A percentile compares a stretch with the other conserved stretches of the same genome.
Conservation (phyloP, 2,797 vertebrate genomes). For the Diglossa cyanea region DNA sequence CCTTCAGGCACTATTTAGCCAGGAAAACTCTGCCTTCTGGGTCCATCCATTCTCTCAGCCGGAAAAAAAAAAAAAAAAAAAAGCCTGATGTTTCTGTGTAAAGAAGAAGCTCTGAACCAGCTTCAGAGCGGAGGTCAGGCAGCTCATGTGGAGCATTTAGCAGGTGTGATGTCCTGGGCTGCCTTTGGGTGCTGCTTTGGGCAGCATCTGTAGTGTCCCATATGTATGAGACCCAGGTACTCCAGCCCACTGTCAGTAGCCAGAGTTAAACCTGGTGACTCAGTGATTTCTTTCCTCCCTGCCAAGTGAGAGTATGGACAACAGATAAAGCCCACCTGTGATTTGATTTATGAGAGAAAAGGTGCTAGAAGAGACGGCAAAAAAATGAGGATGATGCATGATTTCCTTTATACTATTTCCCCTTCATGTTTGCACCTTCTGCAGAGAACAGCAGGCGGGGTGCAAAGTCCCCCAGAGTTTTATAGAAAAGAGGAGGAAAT, state of each 20-base stretch:
- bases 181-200: neutral
- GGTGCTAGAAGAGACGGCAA: neutral
- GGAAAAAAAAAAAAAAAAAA: neutral
- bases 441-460: neutral
- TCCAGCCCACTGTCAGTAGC: neutral
- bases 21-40: neutral
- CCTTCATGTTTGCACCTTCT: neutral
- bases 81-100: neutral
- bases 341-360: neutral
- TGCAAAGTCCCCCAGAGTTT: neutral
- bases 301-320: neutral
- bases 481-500: neutral
- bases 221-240: fast-evolving
- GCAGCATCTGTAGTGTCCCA: neutral
- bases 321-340: neutral
- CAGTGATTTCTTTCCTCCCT: neutral
- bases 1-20: neutral
- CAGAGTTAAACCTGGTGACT: neutral
- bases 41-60: neutral
- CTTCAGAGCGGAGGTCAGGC: neutral
- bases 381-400: neutral
- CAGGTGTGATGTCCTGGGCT: neutral
- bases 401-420: neutral
- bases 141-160: neutral
- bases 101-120: neutral